Percentiles rank a stretch among this genome's conserved stretches.
Evolutionary conservation across 2,797 vertebrate species (phyloP).

Genomic region (Spinibarbus caldwelli): DNA sequence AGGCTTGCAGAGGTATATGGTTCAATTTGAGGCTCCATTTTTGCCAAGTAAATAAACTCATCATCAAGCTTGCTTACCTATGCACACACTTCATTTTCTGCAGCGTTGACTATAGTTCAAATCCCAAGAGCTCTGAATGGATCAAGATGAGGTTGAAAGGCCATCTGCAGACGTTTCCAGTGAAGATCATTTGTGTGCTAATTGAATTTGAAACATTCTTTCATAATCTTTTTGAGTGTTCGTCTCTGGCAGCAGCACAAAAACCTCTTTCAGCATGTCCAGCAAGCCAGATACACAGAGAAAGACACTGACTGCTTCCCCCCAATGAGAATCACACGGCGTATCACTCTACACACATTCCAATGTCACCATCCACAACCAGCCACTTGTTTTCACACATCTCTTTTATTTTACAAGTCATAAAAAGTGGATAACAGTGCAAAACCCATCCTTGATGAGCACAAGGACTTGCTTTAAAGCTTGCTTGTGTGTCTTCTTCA

Average conservation of each 20-base stretch:
- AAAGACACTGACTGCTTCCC: conserved; percentile 23
- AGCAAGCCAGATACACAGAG: conserved; percentile 47
- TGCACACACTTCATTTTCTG: conserved; percentile 31
- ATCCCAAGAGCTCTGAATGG: conserved; percentile 20
- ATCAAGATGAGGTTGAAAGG: conserved; percentile 63
- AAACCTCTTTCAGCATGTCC: conserved; percentile 60
- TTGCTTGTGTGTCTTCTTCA: conserved; percentile 12
- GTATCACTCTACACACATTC: conserved; percentile 49
- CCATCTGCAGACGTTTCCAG: conserved; percentile 62
- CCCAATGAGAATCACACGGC: conserved; percentile 53
- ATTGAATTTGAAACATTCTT: conserved; percentile 68
- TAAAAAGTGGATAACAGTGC: conserved; percentile 36
- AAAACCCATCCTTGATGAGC: conserved; percentile 25
- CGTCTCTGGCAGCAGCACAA: conserved; percentile 63
- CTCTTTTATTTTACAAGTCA: conserved; percentile 58
- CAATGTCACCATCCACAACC: conserved; percentile 36
- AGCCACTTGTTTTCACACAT: conserved; percentile 10
- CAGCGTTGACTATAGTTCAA: conserved; percentile 11
- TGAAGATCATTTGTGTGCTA: conserved; percentile 66
- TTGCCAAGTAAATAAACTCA: conserved; percentile 26
- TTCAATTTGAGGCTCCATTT: conserved; percentile 20
- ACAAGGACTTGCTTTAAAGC: conserved; percentile 10
- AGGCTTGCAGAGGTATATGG: conserved; percentile 11
- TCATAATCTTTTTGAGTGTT: conserved; percentile 39
- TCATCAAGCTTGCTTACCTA: conserved; percentile 20